Evolutionary conservation across 2,113 vertebrate species (phyloP), one percentile per base, ranked within the genome.

Genomic region (Apistogramma diplotaenia): DNA sequence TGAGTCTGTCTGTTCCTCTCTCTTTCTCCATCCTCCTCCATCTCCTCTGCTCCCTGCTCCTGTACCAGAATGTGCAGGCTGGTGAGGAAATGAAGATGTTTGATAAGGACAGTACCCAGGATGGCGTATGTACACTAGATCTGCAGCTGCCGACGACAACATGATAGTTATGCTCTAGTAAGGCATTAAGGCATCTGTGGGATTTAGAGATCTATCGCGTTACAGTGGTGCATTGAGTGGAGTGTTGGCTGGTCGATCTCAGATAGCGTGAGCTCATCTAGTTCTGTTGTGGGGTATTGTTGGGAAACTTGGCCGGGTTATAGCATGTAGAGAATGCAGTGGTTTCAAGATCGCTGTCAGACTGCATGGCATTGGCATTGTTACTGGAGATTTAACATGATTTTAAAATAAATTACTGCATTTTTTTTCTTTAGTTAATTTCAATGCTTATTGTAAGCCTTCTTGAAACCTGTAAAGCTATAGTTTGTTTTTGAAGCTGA

Each of bases 1-100:
- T 27, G 75, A 75, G 81, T 75, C 79, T 76, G 49, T 51, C 76
- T 87, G 51, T 82, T 85, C 53, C 82, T 87, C 76, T 85, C 82
- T 85, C 76, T 76, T 79, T 55, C 65, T 74, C 67, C 73, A 18
- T 84, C 76, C 83, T 86, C 82, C 87, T 87, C 88, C 76, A 59
- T 89, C 89, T 91, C 82, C 85, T 84, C 84, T 83, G 65, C 79
- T 82, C 87, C 43, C 81, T 80, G 76, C 74, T 88, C 75, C 86
- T 90, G 89, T 88, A 85, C 49, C 74, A 84, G 80, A 85, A 77
- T 85, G 76, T 90, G 89, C 89, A 85, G 89, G 82, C 76, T 83
- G 79, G 78, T 74, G 83, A 88, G 76, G 76, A 80, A 87, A 84
- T 76, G 85, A 91, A 86, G 92, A 93, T 85, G 83, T 91, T 74